phyloP scores from a whole-genome alignment of 2,888 invertebrate species.

The Himalopsyche tibetana region DNA sequence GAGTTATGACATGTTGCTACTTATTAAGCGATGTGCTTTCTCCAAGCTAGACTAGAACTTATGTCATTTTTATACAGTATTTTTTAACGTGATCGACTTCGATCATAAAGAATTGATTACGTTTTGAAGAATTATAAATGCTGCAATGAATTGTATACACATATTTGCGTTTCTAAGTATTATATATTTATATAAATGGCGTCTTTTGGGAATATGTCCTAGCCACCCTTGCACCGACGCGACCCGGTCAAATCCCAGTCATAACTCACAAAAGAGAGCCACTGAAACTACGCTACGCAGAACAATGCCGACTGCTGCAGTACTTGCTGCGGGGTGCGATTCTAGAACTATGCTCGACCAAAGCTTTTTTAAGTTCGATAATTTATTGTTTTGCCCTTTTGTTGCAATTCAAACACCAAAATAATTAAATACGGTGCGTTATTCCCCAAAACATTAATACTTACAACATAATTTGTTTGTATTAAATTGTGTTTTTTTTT shows the following conservation, averaged over 20 bases:
- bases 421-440: not conserved
- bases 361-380: conserved; percentile 40
- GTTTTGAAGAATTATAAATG: no score
- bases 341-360: conserved; percentile 32
- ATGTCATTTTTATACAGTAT: no score
- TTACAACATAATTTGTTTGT: no score
- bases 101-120: no score
- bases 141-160: not conserved
- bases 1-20: no score
- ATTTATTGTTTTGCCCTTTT: conserved; percentile 7
- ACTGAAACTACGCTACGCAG: conserved; percentile 36
- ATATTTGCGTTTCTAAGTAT: not conserved
- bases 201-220: conserved; percentile 30
- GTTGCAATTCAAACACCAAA: not conserved
- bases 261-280: conserved; percentile 53
- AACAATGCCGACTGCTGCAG: conserved; percentile 36
- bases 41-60: no score
- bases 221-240: conserved; percentile 55
- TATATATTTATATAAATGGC: not conserved
- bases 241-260: conserved; percentile 54
- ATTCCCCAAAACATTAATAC: no score
- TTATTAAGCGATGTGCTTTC: no score
- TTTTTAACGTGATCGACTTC: no score
- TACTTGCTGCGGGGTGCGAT: conserved; percentile 35
- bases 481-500: no score